Conservation (phyloP, 2,888 invertebrate genomes). For the Ypsolopha sequella region DNA sequence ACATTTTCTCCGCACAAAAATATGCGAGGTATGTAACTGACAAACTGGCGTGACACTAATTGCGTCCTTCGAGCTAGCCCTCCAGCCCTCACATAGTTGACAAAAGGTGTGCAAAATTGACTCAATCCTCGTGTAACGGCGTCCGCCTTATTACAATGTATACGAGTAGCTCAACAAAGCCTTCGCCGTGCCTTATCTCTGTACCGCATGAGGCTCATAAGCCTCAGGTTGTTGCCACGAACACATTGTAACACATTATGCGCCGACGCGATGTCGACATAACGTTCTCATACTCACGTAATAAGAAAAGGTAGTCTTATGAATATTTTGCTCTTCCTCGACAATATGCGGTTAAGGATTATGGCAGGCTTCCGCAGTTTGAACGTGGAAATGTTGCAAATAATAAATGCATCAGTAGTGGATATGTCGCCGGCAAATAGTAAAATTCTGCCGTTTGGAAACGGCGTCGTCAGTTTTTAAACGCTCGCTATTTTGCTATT, state of each 20-base stretch:
- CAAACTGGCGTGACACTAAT: constrained; percentile 23
- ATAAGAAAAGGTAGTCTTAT: constrained; percentile 53
- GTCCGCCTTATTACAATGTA: constrained; percentile 53
- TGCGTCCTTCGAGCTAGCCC: constrained; percentile 32
- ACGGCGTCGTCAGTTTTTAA: too few relatives aligned
- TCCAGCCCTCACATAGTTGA: constrained; percentile 37
- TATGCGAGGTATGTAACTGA: constrained; percentile 1
- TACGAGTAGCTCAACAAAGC: constrained; percentile 46
- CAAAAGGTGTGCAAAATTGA: constrained; percentile 49
- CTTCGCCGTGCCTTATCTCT: constrained; percentile 61
- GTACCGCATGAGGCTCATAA: constrained; percentile 53
- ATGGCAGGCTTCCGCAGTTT: constrained; percentile 14
- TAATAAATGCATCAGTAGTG: background rate
- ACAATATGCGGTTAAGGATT: constrained; percentile 38
- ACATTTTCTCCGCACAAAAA: too few relatives aligned
- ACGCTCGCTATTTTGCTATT: too few relatives aligned
- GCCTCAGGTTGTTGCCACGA: constrained; percentile 61
- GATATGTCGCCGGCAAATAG: too few relatives aligned
- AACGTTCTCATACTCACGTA: constrained; percentile 43
- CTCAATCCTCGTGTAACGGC: constrained; percentile 32
- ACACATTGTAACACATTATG: constrained; percentile 65
- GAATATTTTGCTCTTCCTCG: constrained; percentile 42
- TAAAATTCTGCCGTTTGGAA: too few relatives aligned
- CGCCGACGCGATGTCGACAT: constrained; percentile 44
- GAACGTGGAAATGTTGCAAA: constrained; percentile 2